Conservation (phyloP, 2,888 invertebrate genomes). For the Lasioglossum calceatum region DNA sequence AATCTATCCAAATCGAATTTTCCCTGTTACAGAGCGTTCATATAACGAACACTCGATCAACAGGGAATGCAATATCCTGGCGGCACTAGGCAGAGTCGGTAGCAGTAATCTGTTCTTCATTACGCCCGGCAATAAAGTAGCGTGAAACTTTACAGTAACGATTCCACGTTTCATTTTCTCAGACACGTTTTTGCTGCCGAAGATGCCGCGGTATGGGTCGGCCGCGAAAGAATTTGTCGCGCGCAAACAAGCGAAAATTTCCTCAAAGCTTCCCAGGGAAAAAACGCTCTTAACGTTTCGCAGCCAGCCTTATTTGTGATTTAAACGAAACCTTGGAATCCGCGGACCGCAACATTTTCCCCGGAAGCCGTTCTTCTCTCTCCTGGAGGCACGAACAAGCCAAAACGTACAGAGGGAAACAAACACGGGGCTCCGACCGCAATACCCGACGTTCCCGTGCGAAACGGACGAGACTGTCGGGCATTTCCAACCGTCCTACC, state of each 20-base stretch:
- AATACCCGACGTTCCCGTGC: slow-evolving; percentile 31
- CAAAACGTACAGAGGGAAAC: slow-evolving; percentile 25
- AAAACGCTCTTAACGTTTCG: not conserved
- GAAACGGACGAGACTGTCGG: slow-evolving; percentile 17
- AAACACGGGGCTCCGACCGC: slow-evolving; percentile 30
- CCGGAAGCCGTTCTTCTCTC: not conserved
- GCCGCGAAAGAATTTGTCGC: not conserved
- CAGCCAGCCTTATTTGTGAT: slow-evolving; percentile 25
- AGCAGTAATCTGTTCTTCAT: not conserved
- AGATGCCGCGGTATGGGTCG: not conserved
- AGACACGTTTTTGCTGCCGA: not conserved
- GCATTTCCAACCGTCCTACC: slow-evolving; percentile 19
- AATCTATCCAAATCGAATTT: not conserved
- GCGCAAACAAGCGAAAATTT: not conserved
- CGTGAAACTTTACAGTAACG: not conserved
- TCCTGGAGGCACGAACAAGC: slow-evolving; percentile 10
- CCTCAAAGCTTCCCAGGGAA: not conserved
- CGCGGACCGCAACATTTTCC: slow-evolving; percentile 8
- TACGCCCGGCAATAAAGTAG: not conserved
- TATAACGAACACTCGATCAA: not conserved
- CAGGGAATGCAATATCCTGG: not conserved
- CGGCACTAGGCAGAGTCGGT: not conserved
- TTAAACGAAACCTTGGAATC: slow-evolving; percentile 14
- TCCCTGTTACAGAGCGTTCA: not conserved
- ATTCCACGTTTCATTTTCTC: not conserved